A percentile compares a stretch with the other conserved stretches of the same genome.
phyloP scores from a whole-genome alignment of 1,140 invertebrate species.

The Leptinotarsa lineolata region DNA sequence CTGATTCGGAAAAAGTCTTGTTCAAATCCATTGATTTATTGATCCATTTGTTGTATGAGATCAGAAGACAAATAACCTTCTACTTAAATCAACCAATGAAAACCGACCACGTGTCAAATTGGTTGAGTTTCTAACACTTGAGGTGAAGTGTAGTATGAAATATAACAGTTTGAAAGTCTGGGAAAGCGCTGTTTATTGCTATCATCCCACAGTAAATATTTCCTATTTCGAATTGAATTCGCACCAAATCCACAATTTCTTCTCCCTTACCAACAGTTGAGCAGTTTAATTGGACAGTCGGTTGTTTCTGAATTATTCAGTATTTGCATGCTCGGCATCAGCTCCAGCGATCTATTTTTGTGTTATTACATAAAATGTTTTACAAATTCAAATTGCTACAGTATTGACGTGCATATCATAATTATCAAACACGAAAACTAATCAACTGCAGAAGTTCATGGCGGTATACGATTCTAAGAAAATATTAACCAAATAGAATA shows the following conservation, averaged over 20 bases:
- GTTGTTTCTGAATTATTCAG: neutral
- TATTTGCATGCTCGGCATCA: neutral
- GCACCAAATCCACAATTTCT: neutral
- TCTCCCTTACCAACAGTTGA: neutral
- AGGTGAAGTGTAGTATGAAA: too few species aligned
- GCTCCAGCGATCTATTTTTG: neutral
- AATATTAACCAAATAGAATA: neutral
- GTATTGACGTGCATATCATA: neutral
- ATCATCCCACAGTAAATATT: too few species aligned
- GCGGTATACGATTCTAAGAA: neutral
- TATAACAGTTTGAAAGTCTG: too few species aligned
- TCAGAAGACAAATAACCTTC: too few species aligned
- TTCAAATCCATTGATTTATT: too few species aligned
- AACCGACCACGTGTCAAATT: too few species aligned
- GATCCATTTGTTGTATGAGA: too few species aligned
- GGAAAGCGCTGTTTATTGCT: too few species aligned
- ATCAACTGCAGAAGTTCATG: neutral
- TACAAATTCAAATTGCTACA: conserved; percentile 9
- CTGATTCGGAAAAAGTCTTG: too few species aligned
- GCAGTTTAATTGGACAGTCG: neutral
- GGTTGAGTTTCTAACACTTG: too few species aligned
- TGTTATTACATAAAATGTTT: conserved; percentile 12
- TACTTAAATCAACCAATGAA: too few species aligned
- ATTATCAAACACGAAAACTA: conserved; percentile 9
- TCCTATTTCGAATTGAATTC: too few species aligned